Evolutionary conservation across 2,113 vertebrate species (phyloP).

Genomic region (Triplophysa siluroides): DNA sequence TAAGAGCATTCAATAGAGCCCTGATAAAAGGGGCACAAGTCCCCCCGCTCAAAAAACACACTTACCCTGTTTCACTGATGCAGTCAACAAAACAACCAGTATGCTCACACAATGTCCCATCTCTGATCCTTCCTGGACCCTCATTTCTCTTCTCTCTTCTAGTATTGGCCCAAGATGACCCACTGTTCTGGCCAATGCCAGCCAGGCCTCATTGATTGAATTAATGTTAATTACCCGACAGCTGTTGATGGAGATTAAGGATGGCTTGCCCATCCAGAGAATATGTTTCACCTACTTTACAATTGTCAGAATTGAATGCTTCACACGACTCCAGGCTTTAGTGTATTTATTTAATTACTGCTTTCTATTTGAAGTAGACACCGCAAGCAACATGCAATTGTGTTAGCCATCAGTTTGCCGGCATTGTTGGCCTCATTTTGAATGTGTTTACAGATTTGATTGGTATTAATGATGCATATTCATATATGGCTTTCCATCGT

Average conservation of each 20-base stretch:
- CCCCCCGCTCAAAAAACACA: constrained; percentile 34
- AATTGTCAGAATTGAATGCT: constrained; percentile 1
- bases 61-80: constrained; percentile 31
- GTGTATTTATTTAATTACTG: constrained; percentile 21
- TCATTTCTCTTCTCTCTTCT: neutral
- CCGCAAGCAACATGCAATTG: constrained; percentile 3
- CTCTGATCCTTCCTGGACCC: neutral
- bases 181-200: neutral
- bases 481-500: neutral
- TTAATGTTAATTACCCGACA: constrained; percentile 42
- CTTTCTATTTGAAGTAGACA: constrained; percentile 32
- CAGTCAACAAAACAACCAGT: constrained; percentile 23
- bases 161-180: constrained; percentile 23
- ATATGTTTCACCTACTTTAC: constrained; percentile 36
- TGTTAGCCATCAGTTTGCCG: neutral
- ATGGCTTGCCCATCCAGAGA: constrained; percentile 29
- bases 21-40: constrained; percentile 46
- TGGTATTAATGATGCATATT: neutral
- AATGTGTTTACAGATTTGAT: neutral
- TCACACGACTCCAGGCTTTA: neutral
- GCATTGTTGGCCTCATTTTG: neutral
- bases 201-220: constrained; percentile 13
- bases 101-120: neutral
- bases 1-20: constrained; percentile 46
- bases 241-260: constrained; percentile 45